Percentiles rank a stretch among this genome's conserved stretches.
phyloP scores from a whole-genome alignment of 2,113 vertebrate genomes.

The Coptodon rendalli region DNA sequence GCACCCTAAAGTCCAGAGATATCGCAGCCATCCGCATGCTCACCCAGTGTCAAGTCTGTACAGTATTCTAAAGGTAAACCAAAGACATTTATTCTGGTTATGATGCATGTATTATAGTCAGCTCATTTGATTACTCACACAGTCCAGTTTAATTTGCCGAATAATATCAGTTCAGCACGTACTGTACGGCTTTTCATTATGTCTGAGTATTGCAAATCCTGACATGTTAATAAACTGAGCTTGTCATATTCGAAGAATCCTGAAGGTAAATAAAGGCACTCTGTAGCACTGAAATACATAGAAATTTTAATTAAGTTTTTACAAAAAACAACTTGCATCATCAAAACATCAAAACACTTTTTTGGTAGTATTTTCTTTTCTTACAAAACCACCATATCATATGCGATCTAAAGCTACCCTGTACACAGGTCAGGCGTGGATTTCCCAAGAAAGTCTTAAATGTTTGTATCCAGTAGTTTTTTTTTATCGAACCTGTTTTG shows the following conservation, averaged over 20 bases:
- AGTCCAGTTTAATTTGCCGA: not conserved
- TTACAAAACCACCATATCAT: constrained; percentile 80
- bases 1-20: not conserved
- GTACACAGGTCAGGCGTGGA: constrained; percentile 59
- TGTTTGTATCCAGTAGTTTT: not conserved
- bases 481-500: not conserved
- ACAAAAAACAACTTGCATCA: constrained; percentile 82
- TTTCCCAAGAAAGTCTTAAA: not conserved
- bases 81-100: not conserved
- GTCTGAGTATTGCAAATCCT: not conserved
- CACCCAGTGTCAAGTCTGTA: not conserved
- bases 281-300: constrained; percentile 79
- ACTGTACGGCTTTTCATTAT: not conserved
- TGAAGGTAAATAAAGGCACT: not conserved
- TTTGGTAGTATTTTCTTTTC: constrained; percentile 73
- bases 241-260: not conserved
- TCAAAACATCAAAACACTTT: constrained; percentile 87
- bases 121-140: not conserved
- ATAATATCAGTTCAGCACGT: not conserved
- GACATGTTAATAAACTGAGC: not conserved
- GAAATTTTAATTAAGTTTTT: constrained; percentile 94
- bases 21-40: not conserved
- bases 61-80: not conserved
- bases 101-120: not conserved
- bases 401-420: constrained; percentile 60